These are phyloP conservation scores for Pyralis farinalis DNA, from an alignment of 2,888 invertebrate species.

Conservation along the genomic window DNA sequence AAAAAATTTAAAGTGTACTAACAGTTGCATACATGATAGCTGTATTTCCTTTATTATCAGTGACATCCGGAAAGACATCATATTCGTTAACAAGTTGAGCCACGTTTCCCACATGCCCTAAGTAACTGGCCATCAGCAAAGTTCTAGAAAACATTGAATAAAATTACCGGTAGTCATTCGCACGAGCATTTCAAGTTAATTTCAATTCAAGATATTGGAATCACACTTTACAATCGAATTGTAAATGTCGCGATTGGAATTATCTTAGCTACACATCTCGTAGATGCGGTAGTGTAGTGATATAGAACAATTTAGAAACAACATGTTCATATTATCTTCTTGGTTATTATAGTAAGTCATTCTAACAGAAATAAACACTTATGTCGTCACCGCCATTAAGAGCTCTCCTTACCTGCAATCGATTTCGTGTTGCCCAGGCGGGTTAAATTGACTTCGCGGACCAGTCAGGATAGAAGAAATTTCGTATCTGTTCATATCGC, in stretches of 20 bases:
- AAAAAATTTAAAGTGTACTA: constrained; percentile 25
- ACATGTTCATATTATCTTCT: no score
- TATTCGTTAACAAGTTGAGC: constrained; percentile 51
- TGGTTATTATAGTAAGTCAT: no score
- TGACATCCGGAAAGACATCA: constrained; percentile 66
- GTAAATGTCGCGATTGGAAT: no score
- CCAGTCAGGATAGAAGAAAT: constrained; percentile 44
- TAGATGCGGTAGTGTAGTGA: no score
- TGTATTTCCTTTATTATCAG: constrained; percentile 76
- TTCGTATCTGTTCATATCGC: constrained; percentile 21
- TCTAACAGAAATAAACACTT: no score
- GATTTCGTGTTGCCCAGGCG: constrained; percentile 50
- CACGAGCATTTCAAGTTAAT: no score
- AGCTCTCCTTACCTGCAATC: constrained; percentile 42
- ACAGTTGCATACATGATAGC: constrained; percentile 78
- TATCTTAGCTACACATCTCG: no score
- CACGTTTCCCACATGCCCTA: constrained; percentile 47
- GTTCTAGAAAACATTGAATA: constrained; percentile 36
- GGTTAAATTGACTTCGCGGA: constrained; percentile 40
- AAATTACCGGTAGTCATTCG: no score
- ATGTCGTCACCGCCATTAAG: no score
- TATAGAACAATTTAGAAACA: no score
- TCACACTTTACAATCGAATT: no score
- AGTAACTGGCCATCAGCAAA: constrained; percentile 56
- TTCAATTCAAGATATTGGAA: no score